Conservation (phyloP, 2,113 vertebrate species). For the Poeciliopsis prolifica region DNA sequence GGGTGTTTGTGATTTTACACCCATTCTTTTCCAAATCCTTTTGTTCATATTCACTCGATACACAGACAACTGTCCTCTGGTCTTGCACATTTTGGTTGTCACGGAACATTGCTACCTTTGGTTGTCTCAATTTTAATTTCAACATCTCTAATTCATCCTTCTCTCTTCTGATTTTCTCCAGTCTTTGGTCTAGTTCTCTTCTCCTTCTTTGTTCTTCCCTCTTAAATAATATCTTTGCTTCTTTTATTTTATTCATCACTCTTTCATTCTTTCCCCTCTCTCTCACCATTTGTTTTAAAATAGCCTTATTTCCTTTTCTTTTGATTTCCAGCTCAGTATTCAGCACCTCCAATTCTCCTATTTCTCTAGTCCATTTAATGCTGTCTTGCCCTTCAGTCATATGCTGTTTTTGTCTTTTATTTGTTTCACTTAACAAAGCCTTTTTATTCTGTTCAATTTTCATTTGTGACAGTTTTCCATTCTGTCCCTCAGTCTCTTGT, state of each 20-base stretch:
- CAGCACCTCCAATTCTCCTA: conserved; percentile 57
- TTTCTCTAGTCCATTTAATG: conserved; percentile 37
- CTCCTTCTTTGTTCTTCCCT: conserved; percentile 27
- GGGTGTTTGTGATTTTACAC: neutral
- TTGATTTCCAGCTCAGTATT: conserved; percentile 56
- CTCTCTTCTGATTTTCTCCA: conserved; percentile 38
- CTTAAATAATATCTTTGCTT: conserved; percentile 22
- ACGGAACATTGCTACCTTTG: conserved; percentile 30
- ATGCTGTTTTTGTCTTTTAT: conserved; percentile 26
- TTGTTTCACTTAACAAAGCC: conserved; percentile 3
- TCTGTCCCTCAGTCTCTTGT: conserved; percentile 33
- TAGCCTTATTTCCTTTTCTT: conserved; percentile 43
- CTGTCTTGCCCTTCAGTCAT: conserved; percentile 27
- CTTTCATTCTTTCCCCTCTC: conserved; percentile 43
- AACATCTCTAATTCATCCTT: conserved; percentile 46
- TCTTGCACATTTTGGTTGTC: conserved; percentile 9
- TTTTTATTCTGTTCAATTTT: conserved; percentile 23
- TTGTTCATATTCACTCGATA: neutral
- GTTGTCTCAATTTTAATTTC: conserved; percentile 28
- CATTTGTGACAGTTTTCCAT: conserved; percentile 15
- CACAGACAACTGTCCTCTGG: neutral
- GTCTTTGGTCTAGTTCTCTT: conserved; percentile 47
- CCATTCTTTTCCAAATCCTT: neutral
- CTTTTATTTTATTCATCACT: conserved; percentile 37
- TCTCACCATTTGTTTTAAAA: conserved; percentile 32